Conservation (phyloP, 2,113 vertebrate genomes). For the Tursiops truncatus region DNA sequence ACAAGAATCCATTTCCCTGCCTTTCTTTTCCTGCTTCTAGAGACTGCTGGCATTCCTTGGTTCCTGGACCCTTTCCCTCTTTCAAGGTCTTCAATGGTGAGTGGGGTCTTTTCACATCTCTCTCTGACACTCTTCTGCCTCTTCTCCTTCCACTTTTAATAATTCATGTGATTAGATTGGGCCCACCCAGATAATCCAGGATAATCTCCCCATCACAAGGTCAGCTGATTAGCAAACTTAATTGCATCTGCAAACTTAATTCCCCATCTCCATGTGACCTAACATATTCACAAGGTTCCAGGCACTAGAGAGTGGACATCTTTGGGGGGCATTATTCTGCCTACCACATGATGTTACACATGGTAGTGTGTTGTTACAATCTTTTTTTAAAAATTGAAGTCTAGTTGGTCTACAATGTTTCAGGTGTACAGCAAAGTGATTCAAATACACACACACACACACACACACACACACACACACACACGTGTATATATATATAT, state of each 20-base stretch:
- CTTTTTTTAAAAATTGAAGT: background rate
- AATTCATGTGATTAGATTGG: background rate
- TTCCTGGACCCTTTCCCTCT: background rate
- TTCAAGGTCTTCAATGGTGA: background rate
- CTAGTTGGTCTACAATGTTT: background rate
- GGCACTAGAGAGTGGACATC: background rate
- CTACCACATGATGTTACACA: background rate
- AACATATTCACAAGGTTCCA: background rate
- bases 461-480: background rate
- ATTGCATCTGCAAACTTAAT: background rate
- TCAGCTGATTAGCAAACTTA: background rate
- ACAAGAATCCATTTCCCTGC: background rate
- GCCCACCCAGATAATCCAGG: background rate
- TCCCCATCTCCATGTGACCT: background rate
- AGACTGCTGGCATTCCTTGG: background rate
- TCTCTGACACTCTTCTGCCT: background rate
- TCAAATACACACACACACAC: background rate
- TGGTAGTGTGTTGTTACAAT: background rate
- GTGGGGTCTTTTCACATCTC: background rate
- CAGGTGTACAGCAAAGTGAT: background rate
- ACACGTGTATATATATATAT: background rate
- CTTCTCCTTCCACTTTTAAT: background rate
- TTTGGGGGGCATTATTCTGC: background rate
- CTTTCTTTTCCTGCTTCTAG: background rate
- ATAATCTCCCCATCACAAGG: background rate